Percentiles rank a stretch among this genome's conserved stretches.
Evolutionary conservation across 2,888 invertebrate species (phyloP).

Genomic region (Drosophila borborema): DNA sequence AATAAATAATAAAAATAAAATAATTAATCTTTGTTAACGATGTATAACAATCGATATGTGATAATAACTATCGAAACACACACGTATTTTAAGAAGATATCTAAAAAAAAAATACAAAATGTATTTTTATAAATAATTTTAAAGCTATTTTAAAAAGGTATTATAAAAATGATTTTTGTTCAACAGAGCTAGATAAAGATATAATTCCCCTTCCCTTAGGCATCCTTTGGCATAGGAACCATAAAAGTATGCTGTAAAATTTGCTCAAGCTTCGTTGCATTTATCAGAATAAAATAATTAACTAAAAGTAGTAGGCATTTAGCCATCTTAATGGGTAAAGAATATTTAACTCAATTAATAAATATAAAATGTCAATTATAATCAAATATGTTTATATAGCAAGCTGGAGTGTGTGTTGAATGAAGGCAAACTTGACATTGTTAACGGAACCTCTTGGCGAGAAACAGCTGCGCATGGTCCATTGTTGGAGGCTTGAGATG

Average conservation of each 20-base stretch:
- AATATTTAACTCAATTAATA: too few species aligned
- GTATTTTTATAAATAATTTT: background rate
- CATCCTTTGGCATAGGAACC: background rate
- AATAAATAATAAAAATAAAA: too few species aligned
- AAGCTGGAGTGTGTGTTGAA: background rate
- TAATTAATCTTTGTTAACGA: background rate
- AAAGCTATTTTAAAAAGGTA: background rate
- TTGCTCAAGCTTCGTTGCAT: background rate
- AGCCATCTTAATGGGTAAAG: too few species aligned
- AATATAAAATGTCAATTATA: background rate
- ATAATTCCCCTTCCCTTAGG: background rate
- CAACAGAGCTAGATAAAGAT: rapidly evolving
- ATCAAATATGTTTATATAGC: background rate
- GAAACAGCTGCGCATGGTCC: background rate
- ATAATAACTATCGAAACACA: background rate
- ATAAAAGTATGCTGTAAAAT: constrained; percentile 13
- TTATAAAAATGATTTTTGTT: too few species aligned
- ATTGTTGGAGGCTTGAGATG: constrained; percentile 2
- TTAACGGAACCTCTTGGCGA: background rate
- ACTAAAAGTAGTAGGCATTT: too few species aligned
- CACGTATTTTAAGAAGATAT: background rate
- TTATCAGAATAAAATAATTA: too few species aligned
- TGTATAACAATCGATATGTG: background rate
- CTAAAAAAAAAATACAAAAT: background rate
- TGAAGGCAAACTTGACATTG: constrained; percentile 12